These are phyloP conservation scores for Clarias laeviceps DNA, from an alignment of 2,797 vertebrate species.

Conservation along the genomic window DNA sequence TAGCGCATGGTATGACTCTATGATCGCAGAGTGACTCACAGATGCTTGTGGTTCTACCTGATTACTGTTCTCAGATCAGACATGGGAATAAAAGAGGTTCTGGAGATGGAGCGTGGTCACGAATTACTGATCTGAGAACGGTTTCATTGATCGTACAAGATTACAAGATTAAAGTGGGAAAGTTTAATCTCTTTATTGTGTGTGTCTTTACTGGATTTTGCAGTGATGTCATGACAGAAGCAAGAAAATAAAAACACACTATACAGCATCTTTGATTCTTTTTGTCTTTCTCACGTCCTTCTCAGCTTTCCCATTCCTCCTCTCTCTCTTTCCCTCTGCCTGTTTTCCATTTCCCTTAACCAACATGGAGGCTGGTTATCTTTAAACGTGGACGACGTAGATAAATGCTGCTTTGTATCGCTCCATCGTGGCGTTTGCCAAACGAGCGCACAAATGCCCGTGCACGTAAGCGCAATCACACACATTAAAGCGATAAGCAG, in stretches of 20 bases:
- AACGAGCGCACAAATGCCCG: conserved; percentile 9
- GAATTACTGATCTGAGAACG: conserved; percentile 15
- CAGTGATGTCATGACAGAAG: conserved; percentile 29
- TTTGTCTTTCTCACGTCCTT: not conserved
- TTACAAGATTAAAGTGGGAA: conserved; percentile 8
- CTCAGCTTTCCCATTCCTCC: not conserved
- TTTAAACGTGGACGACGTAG: conserved; percentile 37
- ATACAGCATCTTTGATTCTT: not conserved
- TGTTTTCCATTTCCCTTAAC: conserved; percentile 42
- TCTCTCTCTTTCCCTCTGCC: conserved; percentile 3
- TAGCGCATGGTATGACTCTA: conserved; percentile 25
- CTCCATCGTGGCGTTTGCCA: conserved; percentile 41
- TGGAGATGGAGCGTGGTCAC: not conserved
- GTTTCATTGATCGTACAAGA: not conserved
- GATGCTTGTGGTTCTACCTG: conserved; percentile 42
- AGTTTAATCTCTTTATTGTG: not conserved
- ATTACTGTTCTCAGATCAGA: conserved; percentile 44
- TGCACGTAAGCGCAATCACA: conserved; percentile 39
- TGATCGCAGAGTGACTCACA: conserved; percentile 29
- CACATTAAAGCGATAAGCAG: conserved; percentile 54
- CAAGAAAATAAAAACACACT: not conserved
- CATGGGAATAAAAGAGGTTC: not conserved
- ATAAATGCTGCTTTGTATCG: conserved; percentile 44
- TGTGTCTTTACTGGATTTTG: not conserved
- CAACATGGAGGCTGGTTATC: conserved; percentile 34